Evolutionary conservation across 2,888 invertebrate species (phyloP).

Genomic region (Mystacides longicornis): DNA sequence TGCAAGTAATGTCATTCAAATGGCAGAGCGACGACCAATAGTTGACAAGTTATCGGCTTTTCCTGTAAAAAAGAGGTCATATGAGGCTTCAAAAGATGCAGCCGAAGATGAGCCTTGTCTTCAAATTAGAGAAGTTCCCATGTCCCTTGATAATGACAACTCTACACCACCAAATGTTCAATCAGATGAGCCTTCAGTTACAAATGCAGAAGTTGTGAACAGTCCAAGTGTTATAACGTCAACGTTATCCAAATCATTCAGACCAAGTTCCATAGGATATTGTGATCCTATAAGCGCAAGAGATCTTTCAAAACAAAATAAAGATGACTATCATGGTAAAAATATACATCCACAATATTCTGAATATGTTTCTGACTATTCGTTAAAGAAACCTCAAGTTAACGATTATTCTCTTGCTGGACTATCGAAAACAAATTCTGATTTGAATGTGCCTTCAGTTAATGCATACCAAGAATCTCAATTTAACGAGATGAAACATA

Average conservation of each 20-base stretch:
- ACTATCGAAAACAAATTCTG: conserved; percentile 7
- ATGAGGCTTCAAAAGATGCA: conserved; percentile 38
- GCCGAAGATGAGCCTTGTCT: conserved; percentile 1
- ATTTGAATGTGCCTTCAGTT: conserved; percentile 6
- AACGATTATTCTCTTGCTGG: conserved; percentile 15
- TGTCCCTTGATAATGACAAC: neutral
- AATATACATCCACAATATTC: conserved; percentile 6
- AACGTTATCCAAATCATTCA: conserved; percentile 7
- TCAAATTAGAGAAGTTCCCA: conserved; percentile 22
- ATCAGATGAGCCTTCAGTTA: neutral
- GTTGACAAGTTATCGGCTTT: conserved; percentile 41
- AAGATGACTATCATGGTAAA: neutral
- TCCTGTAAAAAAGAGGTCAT: conserved; percentile 58
- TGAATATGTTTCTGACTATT: conserved; percentile 14
- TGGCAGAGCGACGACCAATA: conserved; percentile 6
- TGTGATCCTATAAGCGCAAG: neutral
- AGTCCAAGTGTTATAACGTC: conserved; percentile 14
- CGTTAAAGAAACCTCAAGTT: conserved; percentile 11
- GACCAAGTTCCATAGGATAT: neutral
- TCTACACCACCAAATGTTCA: neutral
- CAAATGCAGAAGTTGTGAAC: neutral
- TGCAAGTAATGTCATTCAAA: conserved; percentile 7
- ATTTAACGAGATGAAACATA: conserved; percentile 15
- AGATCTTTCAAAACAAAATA: conserved; percentile 1
- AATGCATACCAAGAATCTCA: conserved; percentile 6